phyloP scores from a whole-genome alignment of 2,113 vertebrate species.

The Poeciliopsis prolifica region DNA sequence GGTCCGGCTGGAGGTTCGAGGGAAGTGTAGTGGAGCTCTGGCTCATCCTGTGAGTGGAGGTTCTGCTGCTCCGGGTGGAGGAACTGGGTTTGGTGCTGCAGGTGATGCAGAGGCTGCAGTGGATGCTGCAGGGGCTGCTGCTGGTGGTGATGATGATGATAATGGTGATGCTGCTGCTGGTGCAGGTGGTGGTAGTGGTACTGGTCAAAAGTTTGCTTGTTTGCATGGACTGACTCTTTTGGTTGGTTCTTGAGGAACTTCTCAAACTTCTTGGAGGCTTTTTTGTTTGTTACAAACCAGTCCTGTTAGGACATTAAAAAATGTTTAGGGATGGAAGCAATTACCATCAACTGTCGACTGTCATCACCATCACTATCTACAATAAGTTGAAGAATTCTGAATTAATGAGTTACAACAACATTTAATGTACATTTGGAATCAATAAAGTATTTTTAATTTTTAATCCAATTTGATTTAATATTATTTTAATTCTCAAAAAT shows the following conservation, averaged over 20 bases:
- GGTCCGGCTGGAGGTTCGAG: conserved; percentile 49
- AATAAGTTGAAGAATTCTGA: too few species aligned
- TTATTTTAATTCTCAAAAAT: too few species aligned
- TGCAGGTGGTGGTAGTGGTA: conserved; percentile 72
- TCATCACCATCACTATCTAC: too few species aligned
- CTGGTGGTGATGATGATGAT: conserved; percentile 23
- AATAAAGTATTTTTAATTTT: too few species aligned
- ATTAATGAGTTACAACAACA: too few species aligned
- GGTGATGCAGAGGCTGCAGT: conserved; percentile 62
- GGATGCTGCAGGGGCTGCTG: conserved; percentile 56
- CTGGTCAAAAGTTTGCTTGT: conserved; percentile 51
- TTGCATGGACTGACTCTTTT: conserved; percentile 63
- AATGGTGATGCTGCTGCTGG: conserved; percentile 44
- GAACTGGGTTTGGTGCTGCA: conserved; percentile 58
- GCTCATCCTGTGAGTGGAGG: conserved; percentile 41
- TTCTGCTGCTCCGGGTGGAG: conserved; percentile 49
- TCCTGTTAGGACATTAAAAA: conserved; percentile 75
- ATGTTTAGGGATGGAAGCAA: too few species aligned
- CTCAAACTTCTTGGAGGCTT: conserved; percentile 87
- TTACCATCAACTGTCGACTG: too few species aligned
- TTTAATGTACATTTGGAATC: too few species aligned
- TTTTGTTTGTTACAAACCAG: conserved; percentile 90
- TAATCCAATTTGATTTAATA: too few species aligned
- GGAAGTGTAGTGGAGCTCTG: conserved; percentile 66
- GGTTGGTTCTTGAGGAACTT: conserved; percentile 87